Percentiles rank a stretch among this genome's conserved stretches.
phyloP scores from a whole-genome alignment of 2,888 invertebrate genomes.

The Agrilus biguttatus region DNA sequence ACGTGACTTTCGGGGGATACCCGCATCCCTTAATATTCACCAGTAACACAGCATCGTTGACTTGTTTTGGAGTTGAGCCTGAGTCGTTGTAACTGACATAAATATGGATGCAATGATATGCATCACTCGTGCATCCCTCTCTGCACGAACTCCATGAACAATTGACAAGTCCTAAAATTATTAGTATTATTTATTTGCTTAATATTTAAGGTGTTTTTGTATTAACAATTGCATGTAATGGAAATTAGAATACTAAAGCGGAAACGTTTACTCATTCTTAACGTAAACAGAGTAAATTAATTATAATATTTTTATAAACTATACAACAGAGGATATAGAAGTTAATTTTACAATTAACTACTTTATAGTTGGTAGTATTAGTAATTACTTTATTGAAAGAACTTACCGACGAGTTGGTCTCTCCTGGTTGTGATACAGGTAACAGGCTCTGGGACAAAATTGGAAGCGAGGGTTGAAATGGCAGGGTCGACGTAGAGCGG shows the following conservation, averaged over 20 bases:
- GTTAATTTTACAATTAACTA: no score
- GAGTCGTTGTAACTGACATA: slow-evolving; percentile 40
- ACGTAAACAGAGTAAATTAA: no score
- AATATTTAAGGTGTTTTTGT: no score
- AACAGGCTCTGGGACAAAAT: slow-evolving; percentile 60
- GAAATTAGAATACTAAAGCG: no score
- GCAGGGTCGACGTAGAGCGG: slow-evolving; percentile 59
- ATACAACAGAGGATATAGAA: no score
- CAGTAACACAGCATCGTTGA: slow-evolving; percentile 44
- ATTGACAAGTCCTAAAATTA: slow-evolving; percentile 39
- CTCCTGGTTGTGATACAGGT: slow-evolving; percentile 56
- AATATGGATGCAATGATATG: slow-evolving; percentile 51
- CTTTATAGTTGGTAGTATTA: no score
- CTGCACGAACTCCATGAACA: slow-evolving; percentile 70
- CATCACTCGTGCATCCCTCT: slow-evolving; percentile 70
- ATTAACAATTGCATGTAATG: no score
- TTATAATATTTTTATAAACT: no score
- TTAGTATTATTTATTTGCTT: no score
- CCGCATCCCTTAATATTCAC: slow-evolving; percentile 78
- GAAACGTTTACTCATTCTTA: no score
- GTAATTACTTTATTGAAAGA: no score
- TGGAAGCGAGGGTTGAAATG: slow-evolving; percentile 52
- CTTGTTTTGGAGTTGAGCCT: slow-evolving; percentile 23
- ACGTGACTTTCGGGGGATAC: slow-evolving; percentile 63
- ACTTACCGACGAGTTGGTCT: slow-evolving; percentile 49